Percentiles rank a stretch among this genome's conserved stretches.
Conservation (phyloP, 2,113 vertebrate species). For the Melanotaenia duboulayi region DNA sequence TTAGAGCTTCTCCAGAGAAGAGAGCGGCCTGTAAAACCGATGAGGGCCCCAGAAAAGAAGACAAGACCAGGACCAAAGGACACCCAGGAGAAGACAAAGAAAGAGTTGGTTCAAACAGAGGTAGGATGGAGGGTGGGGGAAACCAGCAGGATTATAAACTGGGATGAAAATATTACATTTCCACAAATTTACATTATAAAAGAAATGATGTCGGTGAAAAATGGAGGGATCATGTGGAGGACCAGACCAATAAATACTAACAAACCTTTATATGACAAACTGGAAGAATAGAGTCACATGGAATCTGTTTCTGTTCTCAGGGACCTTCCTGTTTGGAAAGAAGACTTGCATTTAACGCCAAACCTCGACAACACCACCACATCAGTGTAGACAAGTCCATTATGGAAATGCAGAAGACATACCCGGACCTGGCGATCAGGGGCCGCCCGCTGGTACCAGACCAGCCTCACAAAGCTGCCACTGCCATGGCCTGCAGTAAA, state of each 20-base stretch:
- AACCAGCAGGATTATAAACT: too few relatives aligned
- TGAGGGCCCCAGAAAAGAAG: not conserved
- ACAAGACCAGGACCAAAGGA: not conserved
- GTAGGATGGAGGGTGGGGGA: not conserved
- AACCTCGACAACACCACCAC: not conserved
- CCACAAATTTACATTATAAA: too few relatives aligned
- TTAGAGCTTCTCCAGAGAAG: constrained; percentile 67
- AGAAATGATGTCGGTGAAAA: too few relatives aligned
- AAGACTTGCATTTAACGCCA: not conserved
- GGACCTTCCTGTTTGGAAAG: constrained; percentile 18
- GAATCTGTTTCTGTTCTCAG: constrained; percentile 22
- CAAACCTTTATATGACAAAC: too few relatives aligned
- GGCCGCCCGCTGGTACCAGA: constrained; percentile 56
- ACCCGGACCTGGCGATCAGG: constrained; percentile 86
- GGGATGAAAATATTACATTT: too few relatives aligned
- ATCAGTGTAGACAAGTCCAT: constrained; percentile 68
- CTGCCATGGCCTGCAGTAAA: constrained; percentile 30
- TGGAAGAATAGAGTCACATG: too few relatives aligned
- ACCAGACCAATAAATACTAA: too few relatives aligned
- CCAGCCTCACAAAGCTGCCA: constrained; percentile 39
- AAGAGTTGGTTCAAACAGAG: constrained; percentile 20
- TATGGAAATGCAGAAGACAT: constrained; percentile 78
- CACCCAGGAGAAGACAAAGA: not conserved
- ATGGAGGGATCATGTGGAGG: too few relatives aligned
- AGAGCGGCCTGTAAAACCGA: not conserved